Conservation (phyloP, 1,140 invertebrate species). For the Drosophila gunungcola region DNA sequence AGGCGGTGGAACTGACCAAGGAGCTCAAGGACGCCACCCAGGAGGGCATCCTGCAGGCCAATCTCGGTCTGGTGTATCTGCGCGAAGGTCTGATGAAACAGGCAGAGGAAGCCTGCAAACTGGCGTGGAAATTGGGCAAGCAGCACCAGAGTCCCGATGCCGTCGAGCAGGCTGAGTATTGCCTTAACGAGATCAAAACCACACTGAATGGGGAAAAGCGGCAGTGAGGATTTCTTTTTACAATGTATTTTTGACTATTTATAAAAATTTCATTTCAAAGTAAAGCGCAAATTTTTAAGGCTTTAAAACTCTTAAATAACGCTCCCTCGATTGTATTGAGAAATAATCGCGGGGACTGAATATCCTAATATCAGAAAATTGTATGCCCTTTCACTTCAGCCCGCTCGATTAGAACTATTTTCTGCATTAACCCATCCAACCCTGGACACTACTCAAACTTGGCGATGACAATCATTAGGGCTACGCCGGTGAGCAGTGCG, state of each 20-base stretch:
- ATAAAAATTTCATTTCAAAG: constrained; percentile 22
- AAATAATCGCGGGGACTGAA: constrained; percentile 1
- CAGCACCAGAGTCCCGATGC: constrained; percentile 88
- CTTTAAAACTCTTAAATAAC: constrained; percentile 10
- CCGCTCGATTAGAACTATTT: neutral
- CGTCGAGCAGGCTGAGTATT: constrained; percentile 88
- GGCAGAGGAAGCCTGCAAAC: constrained; percentile 90
- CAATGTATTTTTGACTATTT: constrained; percentile 39
- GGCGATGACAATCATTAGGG: constrained; percentile 90
- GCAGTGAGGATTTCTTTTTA: constrained; percentile 18
- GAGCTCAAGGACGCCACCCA: constrained; percentile 88
- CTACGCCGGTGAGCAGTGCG: constrained; percentile 91
- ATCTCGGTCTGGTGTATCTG: constrained; percentile 92
- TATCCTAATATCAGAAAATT: neutral
- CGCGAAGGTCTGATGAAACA: constrained; percentile 89
- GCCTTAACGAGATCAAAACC: constrained; percentile 88
- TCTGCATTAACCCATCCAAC: neutral
- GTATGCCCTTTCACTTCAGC: neutral
- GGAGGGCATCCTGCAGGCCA: constrained; percentile 91
- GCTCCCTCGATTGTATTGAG: too few relatives aligned
- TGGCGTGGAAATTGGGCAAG: constrained; percentile 89
- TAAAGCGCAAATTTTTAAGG: constrained; percentile 31
- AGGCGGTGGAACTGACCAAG: constrained; percentile 89
- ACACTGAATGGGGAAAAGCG: constrained; percentile 32
- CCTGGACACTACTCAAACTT: constrained; percentile 69